Percentiles rank a stretch among this genome's conserved stretches.
Evolutionary conservation across 1,140 invertebrate genomes (phyloP).

Genomic region (Hestina assimilis): DNA sequence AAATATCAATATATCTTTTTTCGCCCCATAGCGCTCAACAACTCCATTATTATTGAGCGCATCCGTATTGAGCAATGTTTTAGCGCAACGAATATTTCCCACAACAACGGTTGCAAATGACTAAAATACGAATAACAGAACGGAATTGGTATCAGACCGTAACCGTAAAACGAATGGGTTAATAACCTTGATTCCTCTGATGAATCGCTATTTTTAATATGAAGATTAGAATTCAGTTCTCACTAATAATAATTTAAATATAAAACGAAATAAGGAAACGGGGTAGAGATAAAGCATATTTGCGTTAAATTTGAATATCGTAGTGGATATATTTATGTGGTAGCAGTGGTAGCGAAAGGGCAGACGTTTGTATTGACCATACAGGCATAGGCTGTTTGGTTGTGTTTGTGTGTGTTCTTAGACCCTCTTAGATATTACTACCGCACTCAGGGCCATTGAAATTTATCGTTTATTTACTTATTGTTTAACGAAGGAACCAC

Average conservation of each 20-base stretch:
- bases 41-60: conserved; percentile 2
- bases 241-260: not conserved
- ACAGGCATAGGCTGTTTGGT: no score
- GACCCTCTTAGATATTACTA: no score
- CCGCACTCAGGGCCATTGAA: no score
- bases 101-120: conserved; percentile 18
- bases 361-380: no score
- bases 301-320: no score
- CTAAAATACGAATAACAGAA: conserved; percentile 38
- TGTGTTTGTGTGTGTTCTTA: no score
- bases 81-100: conserved; percentile 19
- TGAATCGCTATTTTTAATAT: conserved; percentile 11
- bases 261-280: not conserved
- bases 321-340: no score
- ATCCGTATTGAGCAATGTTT: conserved; percentile 17
- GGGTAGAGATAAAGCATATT: not conserved
- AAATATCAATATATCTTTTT: no score
- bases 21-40: not conserved
- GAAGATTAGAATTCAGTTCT: not conserved
- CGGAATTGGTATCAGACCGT: conserved; percentile 56
- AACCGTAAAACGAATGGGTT: conserved; percentile 55
- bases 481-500: no score
- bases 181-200: conserved; percentile 60
- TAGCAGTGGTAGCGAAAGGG: no score
- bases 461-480: no score